Base-by-base conservation (phyloP, 2,888 invertebrate genomes). In the Yponomeuta sedellus region DNA sequence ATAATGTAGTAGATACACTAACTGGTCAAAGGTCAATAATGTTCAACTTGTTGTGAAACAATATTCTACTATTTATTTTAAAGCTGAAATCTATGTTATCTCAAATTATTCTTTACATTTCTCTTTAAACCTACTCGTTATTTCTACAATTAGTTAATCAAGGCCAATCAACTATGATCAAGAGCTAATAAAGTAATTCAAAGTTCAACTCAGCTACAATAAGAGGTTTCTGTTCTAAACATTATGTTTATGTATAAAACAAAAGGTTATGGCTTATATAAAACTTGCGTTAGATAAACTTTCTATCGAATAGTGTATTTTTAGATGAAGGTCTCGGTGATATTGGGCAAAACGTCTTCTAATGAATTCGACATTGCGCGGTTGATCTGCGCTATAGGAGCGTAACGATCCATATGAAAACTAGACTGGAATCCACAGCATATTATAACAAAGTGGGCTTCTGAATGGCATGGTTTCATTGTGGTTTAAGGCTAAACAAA, bases 311-410 rank as follows among this genome's bases (percentile, higher is more conserved):
- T 11, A 58, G 59, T 71, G 73, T 88, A 89, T 88, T 88, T 84
- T 76, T 89, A 89, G 88, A 78, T 71, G 88, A 88, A 90, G 89
- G 89, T 89, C 85, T 87, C 75, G 78, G 81, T 78, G 79, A 80
- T 74, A 76, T 73, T 72, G 71, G 71, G 71, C 73, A 64, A 44
- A 25, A 10, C 44, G 20, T 19, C 19, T 22, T 25, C 69, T 78
- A 79, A 82, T 80, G 73, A 77, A 78, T 73, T 73, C 77, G 83
- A 81, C 82, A 83, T 82, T 84, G 79, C 70, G 70, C 52, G 64
- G 40, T 25, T 6, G 22, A 20, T 10, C 2, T 63, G 44, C 44
- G 8, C 44, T 10, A 11, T 19, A 2, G 63, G 12, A 40, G 44
- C 22, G n/a, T 62, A 10, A 63, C 44, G 44, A 52, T 52, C 44